Evolutionary conservation across 2,797 vertebrate species (phyloP).

Genomic region (Neosalanx taihuensis): DNA sequence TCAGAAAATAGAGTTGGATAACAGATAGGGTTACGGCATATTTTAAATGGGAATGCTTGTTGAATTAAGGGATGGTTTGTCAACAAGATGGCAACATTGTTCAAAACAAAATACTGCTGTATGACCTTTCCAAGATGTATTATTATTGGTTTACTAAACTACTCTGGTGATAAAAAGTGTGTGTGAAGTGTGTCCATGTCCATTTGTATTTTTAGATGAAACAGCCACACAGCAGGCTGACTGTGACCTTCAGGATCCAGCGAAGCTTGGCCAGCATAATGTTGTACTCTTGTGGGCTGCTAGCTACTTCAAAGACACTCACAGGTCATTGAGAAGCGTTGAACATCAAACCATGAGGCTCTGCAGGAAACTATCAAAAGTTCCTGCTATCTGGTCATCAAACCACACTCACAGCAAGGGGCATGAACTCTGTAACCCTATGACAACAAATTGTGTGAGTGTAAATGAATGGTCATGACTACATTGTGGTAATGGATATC

Average conservation of each 20-base stretch:
- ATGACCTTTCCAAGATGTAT: too few species aligned
- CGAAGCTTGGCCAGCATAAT: slow-evolving; percentile 3
- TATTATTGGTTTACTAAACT: too few species aligned
- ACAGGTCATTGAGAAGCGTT: slow-evolving; percentile 16
- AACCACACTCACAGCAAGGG: slow-evolving; percentile 1
- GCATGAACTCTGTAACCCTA: neutral
- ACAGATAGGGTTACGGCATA: too few species aligned
- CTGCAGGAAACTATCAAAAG: slow-evolving; percentile 11
- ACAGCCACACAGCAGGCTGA: neutral
- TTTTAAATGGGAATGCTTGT: too few species aligned
- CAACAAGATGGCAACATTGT: too few species aligned
- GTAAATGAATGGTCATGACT: too few species aligned
- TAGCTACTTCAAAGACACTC: slow-evolving; percentile 24
- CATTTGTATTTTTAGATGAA: neutral
- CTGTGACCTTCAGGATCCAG: slow-evolving; percentile 2
- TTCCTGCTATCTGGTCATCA: slow-evolving; percentile 6
- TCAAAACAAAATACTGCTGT: too few species aligned
- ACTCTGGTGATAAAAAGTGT: too few species aligned
- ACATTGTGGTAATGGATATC: neutral
- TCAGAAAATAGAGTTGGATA: too few species aligned
- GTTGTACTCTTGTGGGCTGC: neutral
- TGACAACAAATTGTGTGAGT: neutral
- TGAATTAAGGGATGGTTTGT: too few species aligned
- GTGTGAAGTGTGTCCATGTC: too few species aligned
- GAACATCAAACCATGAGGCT: slow-evolving; percentile 13